Evolutionary conservation across 2,113 vertebrate species (phyloP).

Genomic region (Pedionomus torquatus): DNA sequence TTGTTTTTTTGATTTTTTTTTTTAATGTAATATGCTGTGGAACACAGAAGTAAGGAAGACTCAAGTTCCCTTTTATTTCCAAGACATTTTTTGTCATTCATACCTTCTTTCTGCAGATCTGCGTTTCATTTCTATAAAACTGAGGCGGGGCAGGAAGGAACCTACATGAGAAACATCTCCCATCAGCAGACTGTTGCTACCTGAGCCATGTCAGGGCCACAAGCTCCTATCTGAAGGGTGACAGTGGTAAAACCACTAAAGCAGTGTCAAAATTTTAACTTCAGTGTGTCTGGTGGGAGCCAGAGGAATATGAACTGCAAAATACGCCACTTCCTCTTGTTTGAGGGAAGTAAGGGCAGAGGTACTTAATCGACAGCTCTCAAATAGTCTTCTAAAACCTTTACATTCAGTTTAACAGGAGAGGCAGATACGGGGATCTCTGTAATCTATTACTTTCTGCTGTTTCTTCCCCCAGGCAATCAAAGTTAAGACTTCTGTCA

Average conservation of each 20-base stretch:
- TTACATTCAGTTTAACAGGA: background rate
- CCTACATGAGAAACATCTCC: background rate
- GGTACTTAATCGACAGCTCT: background rate
- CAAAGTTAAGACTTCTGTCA: background rate
- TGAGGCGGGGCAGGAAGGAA: accelerated
- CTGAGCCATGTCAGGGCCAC: background rate
- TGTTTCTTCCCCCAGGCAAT: background rate
- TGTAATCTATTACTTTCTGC: background rate
- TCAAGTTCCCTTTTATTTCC: background rate
- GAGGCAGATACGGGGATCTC: background rate
- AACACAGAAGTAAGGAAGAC: background rate
- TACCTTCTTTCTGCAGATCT: background rate
- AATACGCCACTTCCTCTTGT: background rate
- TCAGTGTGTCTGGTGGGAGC: background rate
- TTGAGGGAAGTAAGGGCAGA: background rate
- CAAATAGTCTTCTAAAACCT: background rate
- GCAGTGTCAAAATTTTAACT: background rate
- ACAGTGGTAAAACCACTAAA: background rate
- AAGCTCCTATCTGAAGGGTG: background rate
- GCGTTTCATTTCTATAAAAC: background rate
- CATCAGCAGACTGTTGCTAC: background rate
- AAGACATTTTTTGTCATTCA: background rate
- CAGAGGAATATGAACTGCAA: background rate
- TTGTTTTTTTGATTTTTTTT: background rate
- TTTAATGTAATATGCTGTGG: background rate